phyloP scores from a whole-genome alignment of 2,113 vertebrate genomes.

The Redunca redunca region DNA sequence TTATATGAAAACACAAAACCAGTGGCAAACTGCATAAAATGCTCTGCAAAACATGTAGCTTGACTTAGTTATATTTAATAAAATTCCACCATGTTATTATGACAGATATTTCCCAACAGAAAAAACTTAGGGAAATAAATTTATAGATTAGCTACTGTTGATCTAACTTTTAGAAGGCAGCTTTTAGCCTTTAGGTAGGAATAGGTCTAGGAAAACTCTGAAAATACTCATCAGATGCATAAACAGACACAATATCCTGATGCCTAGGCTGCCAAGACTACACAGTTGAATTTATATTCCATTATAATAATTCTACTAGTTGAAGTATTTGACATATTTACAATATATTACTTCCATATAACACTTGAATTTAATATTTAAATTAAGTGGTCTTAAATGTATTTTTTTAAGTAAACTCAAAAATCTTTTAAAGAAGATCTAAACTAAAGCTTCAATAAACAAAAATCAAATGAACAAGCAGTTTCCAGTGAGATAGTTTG shows the following conservation, averaged over 20 bases:
- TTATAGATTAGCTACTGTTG: neutral
- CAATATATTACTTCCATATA: neutral
- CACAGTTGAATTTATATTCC: neutral
- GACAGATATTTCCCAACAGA: neutral
- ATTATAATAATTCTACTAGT: neutral
- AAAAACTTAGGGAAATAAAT: neutral
- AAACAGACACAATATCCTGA: neutral
- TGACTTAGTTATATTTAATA: conserved; percentile 9
- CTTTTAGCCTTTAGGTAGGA: neutral
- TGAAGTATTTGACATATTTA: conserved; percentile 1
- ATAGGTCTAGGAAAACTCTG: neutral
- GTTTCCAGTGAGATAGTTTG: neutral
- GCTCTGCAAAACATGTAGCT: neutral
- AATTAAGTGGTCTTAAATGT: neutral
- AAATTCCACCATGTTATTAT: neutral
- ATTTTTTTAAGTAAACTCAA: neutral
- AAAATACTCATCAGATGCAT: neutral
- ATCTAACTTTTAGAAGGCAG: neutral
- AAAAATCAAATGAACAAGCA: neutral
- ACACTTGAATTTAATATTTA: neutral
- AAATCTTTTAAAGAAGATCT: neutral
- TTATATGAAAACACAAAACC: neutral
- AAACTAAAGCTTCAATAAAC: neutral
- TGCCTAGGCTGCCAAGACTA: neutral
- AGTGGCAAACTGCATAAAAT: neutral